Percentiles rank a stretch among this genome's conserved stretches.
phyloP scores from a whole-genome alignment of 2,113 vertebrate species.

The Macrotis lagotis region DNA sequence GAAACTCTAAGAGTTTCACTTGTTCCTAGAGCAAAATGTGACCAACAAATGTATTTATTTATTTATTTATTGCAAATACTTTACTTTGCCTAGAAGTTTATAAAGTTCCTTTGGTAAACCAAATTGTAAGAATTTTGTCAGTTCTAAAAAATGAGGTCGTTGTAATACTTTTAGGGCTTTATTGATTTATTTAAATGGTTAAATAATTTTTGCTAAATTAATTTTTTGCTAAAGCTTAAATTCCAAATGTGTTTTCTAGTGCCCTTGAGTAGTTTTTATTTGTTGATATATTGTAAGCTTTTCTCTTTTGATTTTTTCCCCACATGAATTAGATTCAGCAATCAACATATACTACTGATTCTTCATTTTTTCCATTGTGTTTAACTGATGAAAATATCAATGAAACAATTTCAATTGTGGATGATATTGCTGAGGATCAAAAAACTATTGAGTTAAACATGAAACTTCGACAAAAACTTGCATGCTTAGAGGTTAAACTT shows the following conservation, averaged over 20 bases:
- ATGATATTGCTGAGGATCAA: constrained; percentile 58
- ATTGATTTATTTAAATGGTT: constrained; percentile 49
- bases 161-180: constrained; percentile 37
- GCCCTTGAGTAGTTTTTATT: constrained; percentile 51
- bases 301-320: constrained; percentile 58
- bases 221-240: constrained; percentile 52
- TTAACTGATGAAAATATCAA: constrained; percentile 68
- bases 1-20: background rate
- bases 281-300: constrained; percentile 38
- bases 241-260: constrained; percentile 66
- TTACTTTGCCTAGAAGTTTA: constrained; percentile 2
- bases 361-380: constrained; percentile 72
- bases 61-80: background rate
- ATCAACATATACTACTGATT: constrained; percentile 67
- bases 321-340: constrained; percentile 75
- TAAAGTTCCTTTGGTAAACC: constrained; percentile 7
- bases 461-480: constrained; percentile 79
- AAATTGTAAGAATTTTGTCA: constrained; percentile 48
- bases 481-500: constrained; percentile 82
- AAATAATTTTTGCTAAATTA: constrained; percentile 56
- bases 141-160: constrained; percentile 33
- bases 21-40: background rate
- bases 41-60: background rate
- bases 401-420: constrained; percentile 30
- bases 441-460: constrained; percentile 61